phyloP scores from a whole-genome alignment of 2,113 vertebrate genomes.

The Calyptomena viridis region DNA sequence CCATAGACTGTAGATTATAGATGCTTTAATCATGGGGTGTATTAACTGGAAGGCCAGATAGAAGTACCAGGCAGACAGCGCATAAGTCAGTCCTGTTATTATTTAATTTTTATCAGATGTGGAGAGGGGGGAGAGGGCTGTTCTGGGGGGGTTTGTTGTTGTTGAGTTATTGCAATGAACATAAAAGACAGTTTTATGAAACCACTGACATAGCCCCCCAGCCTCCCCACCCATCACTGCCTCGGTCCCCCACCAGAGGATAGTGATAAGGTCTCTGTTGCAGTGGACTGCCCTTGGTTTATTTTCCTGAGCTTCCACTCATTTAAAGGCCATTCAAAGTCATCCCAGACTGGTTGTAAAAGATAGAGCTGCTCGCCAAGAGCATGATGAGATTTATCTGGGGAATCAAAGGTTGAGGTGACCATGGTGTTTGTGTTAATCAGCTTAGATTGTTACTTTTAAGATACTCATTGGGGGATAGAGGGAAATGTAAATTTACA shows the following conservation, averaged over 20 bases:
- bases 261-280: neutral
- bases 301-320: neutral
- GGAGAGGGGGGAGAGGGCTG: neutral
- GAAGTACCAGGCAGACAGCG: constrained; percentile 1
- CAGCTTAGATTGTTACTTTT: neutral
- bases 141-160: neutral
- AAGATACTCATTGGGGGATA: neutral
- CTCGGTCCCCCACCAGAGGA: neutral
- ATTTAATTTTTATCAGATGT: constrained; percentile 51
- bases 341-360: neutral
- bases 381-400: neutral
- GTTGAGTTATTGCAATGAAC: neutral
- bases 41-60: constrained; percentile 49
- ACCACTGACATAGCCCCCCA: neutral
- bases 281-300: neutral
- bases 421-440: neutral
- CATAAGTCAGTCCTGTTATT: constrained; percentile 52
- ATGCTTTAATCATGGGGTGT: constrained; percentile 47
- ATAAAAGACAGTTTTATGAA: neutral
- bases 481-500: neutral
- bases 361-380: neutral
- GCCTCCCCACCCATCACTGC: neutral
- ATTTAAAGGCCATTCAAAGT: neutral
- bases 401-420: neutral
- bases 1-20: constrained; percentile 53